Percentiles rank a stretch among this genome's conserved stretches.
Evolutionary conservation across 2,888 invertebrate genomes (phyloP).

Genomic region (Drosophila percnosoma): DNA sequence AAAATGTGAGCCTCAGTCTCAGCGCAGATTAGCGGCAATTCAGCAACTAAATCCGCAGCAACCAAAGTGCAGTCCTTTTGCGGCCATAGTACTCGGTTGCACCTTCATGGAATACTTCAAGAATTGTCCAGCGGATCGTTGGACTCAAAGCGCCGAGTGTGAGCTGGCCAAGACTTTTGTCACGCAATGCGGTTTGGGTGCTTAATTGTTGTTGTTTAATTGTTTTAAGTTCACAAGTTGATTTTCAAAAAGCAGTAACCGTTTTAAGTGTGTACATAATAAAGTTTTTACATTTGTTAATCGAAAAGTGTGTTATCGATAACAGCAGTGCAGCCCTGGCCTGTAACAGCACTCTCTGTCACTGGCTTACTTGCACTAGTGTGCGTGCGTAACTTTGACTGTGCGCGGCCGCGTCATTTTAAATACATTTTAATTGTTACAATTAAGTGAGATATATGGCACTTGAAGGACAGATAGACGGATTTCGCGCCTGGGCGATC

Average conservation of each 20-base stretch:
- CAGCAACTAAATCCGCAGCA: constrained; percentile 56
- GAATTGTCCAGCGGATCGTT: constrained; percentile 82
- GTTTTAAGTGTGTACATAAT: constrained; percentile 59
- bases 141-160: constrained; percentile 80
- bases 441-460: constrained; percentile 39
- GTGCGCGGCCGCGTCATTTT: constrained; percentile 36
- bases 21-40: constrained; percentile 66
- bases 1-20: constrained; percentile 78
- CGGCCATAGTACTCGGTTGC: constrained; percentile 82
- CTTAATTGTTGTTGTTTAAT: constrained; percentile 42
- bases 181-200: constrained; percentile 78
- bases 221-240: constrained; percentile 11
- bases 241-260: constrained; percentile 8
- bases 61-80: constrained; percentile 80
- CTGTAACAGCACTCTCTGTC: background rate
- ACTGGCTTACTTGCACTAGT: background rate
- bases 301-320: constrained; percentile 17
- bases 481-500: constrained; percentile 81
- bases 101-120: constrained; percentile 84
- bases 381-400: constrained; percentile 7
- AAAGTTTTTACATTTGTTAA: constrained; percentile 31
- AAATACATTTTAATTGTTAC: constrained; percentile 10
- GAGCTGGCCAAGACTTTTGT: constrained; percentile 81
- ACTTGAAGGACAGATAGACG: constrained; percentile 65
- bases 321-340: constrained; percentile 16